Evolutionary conservation across 2,888 invertebrate genomes (phyloP).

Genomic region (Chaetogeoica ovagalla): DNA sequence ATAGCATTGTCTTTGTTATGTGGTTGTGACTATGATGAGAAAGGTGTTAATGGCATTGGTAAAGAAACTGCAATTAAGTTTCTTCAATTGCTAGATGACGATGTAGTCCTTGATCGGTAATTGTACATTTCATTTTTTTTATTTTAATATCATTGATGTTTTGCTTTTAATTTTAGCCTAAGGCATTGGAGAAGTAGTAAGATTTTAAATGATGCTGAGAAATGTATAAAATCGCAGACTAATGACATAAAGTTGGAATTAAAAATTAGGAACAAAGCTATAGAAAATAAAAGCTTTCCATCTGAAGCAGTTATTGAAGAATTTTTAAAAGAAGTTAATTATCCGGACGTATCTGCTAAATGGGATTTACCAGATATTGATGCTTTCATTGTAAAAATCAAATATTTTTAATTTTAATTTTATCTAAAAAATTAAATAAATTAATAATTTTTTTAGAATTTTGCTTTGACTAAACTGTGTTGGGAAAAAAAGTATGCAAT

Average conservation of each 20-base stretch:
- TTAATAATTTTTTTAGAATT: slow-evolving; percentile 63
- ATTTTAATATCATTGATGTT: neutral
- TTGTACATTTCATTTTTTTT: slow-evolving; percentile 29
- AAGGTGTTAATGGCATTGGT: slow-evolving; percentile 77
- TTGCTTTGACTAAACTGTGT: slow-evolving; percentile 68
- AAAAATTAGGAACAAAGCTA: slow-evolving; percentile 69
- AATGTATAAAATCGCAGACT: slow-evolving; percentile 37
- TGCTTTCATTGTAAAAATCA: slow-evolving; percentile 30
- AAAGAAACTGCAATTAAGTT: slow-evolving; percentile 76
- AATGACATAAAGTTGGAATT: slow-evolving; percentile 65
- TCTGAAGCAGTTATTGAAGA: slow-evolving; percentile 74
- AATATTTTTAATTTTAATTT: neutral
- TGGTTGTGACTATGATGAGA: slow-evolving; percentile 82
- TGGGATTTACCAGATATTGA: slow-evolving; percentile 41
- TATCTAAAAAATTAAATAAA: neutral
- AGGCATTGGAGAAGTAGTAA: slow-evolving; percentile 68
- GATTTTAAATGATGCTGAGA: slow-evolving; percentile 54
- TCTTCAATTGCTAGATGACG: slow-evolving; percentile 68
- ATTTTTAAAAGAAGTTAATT: slow-evolving; percentile 63
- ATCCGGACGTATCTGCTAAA: slow-evolving; percentile 20
- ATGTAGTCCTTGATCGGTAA: slow-evolving; percentile 69
- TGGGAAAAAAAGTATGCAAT: slow-evolving; percentile 79
- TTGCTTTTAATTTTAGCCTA: slow-evolving; percentile 60
- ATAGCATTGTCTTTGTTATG: slow-evolving; percentile 81
- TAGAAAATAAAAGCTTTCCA: slow-evolving; percentile 70